Percentiles rank a stretch among this genome's conserved stretches.
Conservation (phyloP, 2,113 vertebrate species). For the Corvus moneduloides region DNA sequence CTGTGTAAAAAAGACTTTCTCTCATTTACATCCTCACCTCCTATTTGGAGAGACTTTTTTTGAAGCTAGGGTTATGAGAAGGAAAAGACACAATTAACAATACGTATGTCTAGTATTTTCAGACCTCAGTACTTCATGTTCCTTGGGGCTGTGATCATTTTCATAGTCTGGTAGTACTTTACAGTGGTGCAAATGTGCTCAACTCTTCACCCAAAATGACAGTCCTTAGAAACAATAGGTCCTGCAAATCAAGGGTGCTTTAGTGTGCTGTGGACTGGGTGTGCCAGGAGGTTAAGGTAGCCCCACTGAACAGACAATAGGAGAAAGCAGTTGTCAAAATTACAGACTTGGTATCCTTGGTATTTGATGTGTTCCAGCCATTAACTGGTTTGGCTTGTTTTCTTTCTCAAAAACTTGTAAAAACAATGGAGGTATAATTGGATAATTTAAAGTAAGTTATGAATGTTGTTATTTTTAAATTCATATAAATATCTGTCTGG, state of each 20-base stretch:
- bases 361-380: background rate
- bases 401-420: background rate
- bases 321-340: background rate
- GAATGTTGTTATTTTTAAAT: background rate
- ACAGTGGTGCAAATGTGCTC: background rate
- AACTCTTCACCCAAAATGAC: background rate
- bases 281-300: background rate
- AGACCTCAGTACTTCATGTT: background rate
- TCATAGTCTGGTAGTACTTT: background rate
- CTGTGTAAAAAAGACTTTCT: background rate
- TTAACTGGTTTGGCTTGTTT: background rate
- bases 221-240: background rate
- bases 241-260: background rate
- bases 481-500: background rate
- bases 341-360: background rate
- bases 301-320: background rate
- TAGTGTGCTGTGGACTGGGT: background rate
- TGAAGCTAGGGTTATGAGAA: background rate
- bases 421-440: background rate
- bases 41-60: slow-evolving; percentile 1
- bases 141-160: background rate
- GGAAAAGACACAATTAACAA: background rate
- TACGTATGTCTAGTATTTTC: background rate
- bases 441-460: background rate
- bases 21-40: slow-evolving; percentile 16